phyloP scores from a whole-genome alignment of 2,797 vertebrate genomes.

The Linurgus olivaceus region DNA sequence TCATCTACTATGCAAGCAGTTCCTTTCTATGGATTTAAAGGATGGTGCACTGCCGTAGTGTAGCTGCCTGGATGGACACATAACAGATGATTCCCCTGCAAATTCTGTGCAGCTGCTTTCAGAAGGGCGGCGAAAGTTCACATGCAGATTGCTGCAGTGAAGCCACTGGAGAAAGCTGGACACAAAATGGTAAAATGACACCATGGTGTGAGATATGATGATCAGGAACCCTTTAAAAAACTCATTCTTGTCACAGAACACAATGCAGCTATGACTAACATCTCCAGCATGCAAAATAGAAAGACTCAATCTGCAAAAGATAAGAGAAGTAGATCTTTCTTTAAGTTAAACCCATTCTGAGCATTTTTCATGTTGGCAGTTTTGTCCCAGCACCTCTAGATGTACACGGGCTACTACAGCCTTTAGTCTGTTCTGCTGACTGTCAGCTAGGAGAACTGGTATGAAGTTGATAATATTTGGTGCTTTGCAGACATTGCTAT shows the following conservation, averaged over 20 bases:
- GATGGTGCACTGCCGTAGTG: rapidly evolving
- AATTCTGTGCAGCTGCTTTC: background rate
- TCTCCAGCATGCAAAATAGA: background rate
- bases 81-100: background rate
- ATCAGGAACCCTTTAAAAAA: background rate
- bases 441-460: background rate
- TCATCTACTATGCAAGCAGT: background rate
- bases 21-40: background rate
- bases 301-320: background rate
- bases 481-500: background rate
- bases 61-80: background rate
- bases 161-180: background rate
- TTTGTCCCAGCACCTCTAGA: background rate
- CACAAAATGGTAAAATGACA: background rate
- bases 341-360: background rate
- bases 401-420: background rate
- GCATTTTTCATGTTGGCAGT: background rate
- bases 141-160: background rate
- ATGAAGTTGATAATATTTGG: background rate
- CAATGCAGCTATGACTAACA: background rate
- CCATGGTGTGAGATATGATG: background rate
- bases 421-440: background rate
- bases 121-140: background rate
- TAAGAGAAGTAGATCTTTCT: background rate
- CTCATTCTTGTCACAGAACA: background rate